Conservation (phyloP, 2,113 vertebrate species). For the Holacanthus passer region DNA sequence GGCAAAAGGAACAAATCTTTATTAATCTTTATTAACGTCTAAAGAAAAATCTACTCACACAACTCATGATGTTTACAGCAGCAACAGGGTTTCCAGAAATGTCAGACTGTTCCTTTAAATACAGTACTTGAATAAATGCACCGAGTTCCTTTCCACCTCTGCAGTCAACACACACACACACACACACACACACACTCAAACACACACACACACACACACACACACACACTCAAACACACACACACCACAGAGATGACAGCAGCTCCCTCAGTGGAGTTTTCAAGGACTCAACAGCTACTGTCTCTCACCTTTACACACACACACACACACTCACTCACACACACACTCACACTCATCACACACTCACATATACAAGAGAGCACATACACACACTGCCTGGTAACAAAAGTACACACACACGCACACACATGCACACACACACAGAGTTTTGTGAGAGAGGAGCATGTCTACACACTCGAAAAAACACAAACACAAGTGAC, state of each 20-base stretch:
- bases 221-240: too few species aligned
- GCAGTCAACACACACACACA: slow-evolving; percentile 13
- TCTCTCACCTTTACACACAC: slow-evolving; percentile 30
- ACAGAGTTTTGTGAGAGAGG: neutral
- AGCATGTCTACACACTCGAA: neutral
- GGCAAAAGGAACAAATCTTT: too few species aligned
- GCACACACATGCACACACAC: neutral
- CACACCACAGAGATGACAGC: slow-evolving; percentile 32
- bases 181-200: slow-evolving; percentile 1
- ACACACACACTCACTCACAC: neutral
- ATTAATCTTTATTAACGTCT: too few species aligned
- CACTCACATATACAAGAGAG: neutral
- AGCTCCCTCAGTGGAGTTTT: slow-evolving; percentile 39
- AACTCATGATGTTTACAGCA: neutral
- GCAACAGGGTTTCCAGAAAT: neutral
- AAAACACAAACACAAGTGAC: too few species aligned
- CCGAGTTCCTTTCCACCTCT: neutral
- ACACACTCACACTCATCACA: neutral
- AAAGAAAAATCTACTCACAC: neutral
- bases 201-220: too few species aligned
- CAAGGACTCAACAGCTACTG: slow-evolving; percentile 41
- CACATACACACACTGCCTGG: neutral
- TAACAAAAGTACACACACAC: neutral
- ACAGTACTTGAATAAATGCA: neutral
- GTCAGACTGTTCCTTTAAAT: neutral